Percentiles rank a stretch among this genome's conserved stretches.
Conservation (phyloP, 2,113 vertebrate species). For the Podiceps cristatus region DNA sequence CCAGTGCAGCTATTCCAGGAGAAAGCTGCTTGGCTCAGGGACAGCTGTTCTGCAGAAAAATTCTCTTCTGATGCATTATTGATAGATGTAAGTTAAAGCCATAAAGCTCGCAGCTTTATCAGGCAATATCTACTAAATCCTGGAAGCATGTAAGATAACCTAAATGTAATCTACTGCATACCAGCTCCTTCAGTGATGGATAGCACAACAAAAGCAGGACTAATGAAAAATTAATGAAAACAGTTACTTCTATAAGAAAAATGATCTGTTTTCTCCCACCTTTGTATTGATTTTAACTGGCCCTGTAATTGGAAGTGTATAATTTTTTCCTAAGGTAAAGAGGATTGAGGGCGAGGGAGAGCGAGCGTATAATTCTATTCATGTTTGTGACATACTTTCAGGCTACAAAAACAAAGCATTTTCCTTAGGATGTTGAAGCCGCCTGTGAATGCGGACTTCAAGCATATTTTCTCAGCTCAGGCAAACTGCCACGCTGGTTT, state of each 20-base stretch:
- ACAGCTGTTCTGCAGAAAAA: constrained; percentile 49
- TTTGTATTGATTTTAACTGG: constrained; percentile 79
- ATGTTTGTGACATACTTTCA: constrained; percentile 41
- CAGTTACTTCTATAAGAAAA: constrained; percentile 80
- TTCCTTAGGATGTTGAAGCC: constrained; percentile 20
- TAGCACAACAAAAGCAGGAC: constrained; percentile 66
- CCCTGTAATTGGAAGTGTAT: constrained; percentile 77
- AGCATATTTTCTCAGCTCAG: constrained; percentile 38
- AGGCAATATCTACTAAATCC: constrained; percentile 65
- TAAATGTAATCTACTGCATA: constrained; percentile 64
- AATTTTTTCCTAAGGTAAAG: constrained; percentile 77
- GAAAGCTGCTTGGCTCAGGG: constrained; percentile 50
- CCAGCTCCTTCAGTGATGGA: constrained; percentile 70
- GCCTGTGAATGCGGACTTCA: constrained; percentile 39
- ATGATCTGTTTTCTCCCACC: constrained; percentile 75
- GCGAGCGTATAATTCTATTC: constrained; percentile 30
- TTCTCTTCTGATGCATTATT: constrained; percentile 72
- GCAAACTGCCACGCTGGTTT: constrained; percentile 60
- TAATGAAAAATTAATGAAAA: constrained; percentile 83
- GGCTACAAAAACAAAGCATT: constrained; percentile 52
- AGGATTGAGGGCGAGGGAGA: constrained; percentile 41
- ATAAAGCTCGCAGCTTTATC: constrained; percentile 58
- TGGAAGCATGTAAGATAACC: constrained; percentile 43
- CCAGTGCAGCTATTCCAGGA: constrained; percentile 30
- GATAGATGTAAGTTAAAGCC: constrained; percentile 72